phyloP scores from a whole-genome alignment of 2,113 vertebrate species.

The Crotalus helleri region DNA sequence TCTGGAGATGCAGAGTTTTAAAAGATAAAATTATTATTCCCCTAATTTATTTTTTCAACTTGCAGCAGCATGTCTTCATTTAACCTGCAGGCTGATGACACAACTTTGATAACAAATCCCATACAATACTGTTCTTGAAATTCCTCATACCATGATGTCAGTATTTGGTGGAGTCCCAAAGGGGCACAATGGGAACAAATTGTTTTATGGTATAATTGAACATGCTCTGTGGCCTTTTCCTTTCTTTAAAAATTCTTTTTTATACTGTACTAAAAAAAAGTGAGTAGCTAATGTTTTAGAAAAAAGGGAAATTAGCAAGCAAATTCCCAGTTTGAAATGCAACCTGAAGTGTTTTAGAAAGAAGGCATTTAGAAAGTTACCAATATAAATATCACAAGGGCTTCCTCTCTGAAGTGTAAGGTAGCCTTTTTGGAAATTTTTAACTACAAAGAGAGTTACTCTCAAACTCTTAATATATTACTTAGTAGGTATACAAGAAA shows the following conservation, averaged over 20 bases:
- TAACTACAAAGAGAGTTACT: background rate
- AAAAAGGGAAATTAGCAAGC: conserved; percentile 33
- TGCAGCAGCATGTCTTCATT: background rate
- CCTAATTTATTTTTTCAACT: background rate
- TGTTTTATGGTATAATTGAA: background rate
- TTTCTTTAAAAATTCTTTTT: conserved; percentile 23
- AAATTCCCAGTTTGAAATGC: conserved; percentile 46
- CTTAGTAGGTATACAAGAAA: background rate
- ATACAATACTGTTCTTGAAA: conserved; percentile 40
- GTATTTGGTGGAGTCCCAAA: conserved; percentile 33
- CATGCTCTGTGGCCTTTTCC: conserved; percentile 9
- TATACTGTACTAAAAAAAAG: conserved; percentile 7
- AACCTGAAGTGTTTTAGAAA: conserved; percentile 15
- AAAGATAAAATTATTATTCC: background rate
- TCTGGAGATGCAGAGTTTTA: background rate
- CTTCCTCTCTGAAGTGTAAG: background rate
- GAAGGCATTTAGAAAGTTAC: conserved; percentile 5
- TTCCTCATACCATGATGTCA: conserved; percentile 56
- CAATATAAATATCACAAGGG: background rate
- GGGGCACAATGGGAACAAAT: conserved; percentile 52
- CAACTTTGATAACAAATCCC: conserved; percentile 39
- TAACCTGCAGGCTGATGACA: conserved; percentile 34
- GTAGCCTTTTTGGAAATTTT: background rate
- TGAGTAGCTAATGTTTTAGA: conserved; percentile 36
- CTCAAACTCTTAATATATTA: background rate